Base-by-base conservation (phyloP, 1,140 invertebrate species). In the Ceratitis capitata region DNA sequence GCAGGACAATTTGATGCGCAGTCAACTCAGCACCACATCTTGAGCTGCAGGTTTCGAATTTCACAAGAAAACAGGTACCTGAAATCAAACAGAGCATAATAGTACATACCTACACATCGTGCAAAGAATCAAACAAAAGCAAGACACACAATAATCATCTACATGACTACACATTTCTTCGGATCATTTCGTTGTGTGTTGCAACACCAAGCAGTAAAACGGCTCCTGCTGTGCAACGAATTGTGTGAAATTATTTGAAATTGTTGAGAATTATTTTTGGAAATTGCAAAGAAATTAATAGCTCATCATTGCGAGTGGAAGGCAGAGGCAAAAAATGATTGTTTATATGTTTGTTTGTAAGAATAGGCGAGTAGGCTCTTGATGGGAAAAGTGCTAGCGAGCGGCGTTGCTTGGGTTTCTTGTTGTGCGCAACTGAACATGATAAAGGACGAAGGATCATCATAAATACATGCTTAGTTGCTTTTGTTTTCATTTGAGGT, bases 241-340 rank as follows among this genome's bases (percentile, higher is more conserved):
- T 78, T 78, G 39, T 78, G 69, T 78, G 69, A 78, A 78, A 78
- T 78, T 78, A 23, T 45, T 42, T n/a, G 64, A 74, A 42, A 74
- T 74, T 74, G 64, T 47, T 39, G 42, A 47, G 69, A 42, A 78
- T 26, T 78, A 78, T 45, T 78, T 78, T 78, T 45, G 69, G 42
- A 78, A 78, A 78, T 47, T 32, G 69, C 69, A 78, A 78, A 78
- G 69, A 78, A 78, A 47, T 78, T 78, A 78, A 78, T 78, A 78
- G 69, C 39, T 78, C 69, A 78, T 78, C 19, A 78, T 78, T 78
- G 42, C 69, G 16, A 47, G 45, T 2, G 39, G 39, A 78, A 14
- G 14, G 26, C 9, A 26, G 45, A 45, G 39, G 23, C 5, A 3
- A 56, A 4, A 26, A 26, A 45, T 45, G 2, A 78, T 26, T 23